phyloP scores from a whole-genome alignment of 2,797 vertebrate genomes.

The Semaprochilodus insignis region DNA sequence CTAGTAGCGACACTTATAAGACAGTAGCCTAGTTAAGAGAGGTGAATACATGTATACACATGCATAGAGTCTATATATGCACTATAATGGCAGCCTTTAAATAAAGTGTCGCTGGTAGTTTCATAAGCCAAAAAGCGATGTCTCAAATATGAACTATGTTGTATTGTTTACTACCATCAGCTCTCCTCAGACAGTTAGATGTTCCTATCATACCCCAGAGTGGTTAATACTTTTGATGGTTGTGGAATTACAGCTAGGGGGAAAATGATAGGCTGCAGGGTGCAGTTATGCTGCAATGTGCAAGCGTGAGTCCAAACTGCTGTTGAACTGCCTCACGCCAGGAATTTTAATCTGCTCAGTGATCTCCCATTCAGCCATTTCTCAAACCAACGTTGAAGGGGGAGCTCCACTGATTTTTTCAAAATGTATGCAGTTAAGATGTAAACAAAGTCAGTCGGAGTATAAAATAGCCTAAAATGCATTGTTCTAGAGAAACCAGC shows the following conservation, averaged over 20 bases:
- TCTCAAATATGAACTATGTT: neutral
- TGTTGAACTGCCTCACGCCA: conserved; percentile 74
- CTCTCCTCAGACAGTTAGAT: neutral
- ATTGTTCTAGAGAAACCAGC: no score
- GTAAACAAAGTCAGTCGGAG: no score
- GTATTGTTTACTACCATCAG: neutral
- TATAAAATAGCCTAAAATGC: no score
- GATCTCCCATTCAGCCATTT: conserved; percentile 71
- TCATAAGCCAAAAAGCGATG: neutral
- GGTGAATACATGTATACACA: no score
- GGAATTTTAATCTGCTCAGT: conserved; percentile 81
- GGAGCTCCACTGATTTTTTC: no score
- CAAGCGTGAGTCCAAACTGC: conserved; percentile 32
- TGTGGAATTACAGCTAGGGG: neutral
- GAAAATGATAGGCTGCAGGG: conserved; percentile 3
- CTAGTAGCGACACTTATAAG: no score
- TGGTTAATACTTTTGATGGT: neutral
- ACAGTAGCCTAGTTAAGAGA: no score
- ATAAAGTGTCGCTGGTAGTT: neutral
- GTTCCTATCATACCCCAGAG: neutral
- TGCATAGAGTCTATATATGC: no score
- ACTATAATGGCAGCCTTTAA: no score
- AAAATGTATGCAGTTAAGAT: no score
- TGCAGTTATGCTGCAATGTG: conserved; percentile 3
- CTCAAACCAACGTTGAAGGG: conserved; percentile 71